Evolutionary conservation across 1,140 invertebrate genomes (phyloP).

Genomic region (Hirudo medicinalis): DNA sequence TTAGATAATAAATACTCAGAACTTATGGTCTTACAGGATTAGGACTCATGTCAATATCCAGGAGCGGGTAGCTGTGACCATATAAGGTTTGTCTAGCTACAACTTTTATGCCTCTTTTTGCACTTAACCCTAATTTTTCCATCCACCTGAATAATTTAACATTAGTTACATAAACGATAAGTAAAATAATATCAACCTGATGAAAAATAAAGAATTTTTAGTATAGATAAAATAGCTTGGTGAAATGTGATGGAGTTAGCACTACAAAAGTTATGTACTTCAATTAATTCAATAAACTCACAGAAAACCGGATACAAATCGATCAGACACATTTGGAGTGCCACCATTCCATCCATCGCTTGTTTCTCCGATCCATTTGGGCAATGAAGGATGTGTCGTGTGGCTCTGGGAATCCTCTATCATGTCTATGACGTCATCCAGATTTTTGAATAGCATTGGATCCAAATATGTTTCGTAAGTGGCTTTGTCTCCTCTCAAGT

Average conservation of each 20-base stretch:
- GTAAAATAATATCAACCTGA: too few species aligned
- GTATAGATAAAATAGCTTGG: too few species aligned
- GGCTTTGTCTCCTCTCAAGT: constrained; percentile 17
- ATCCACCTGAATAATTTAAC: constrained; percentile 10
- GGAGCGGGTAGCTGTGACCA: constrained; percentile 14
- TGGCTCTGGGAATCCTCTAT: background rate
- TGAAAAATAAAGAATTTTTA: too few species aligned
- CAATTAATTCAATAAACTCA: background rate
- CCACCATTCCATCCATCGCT: constrained; percentile 17
- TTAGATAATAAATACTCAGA: background rate
- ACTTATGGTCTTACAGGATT: constrained; percentile 10
- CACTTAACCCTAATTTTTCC: constrained; percentile 16
- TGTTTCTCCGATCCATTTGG: constrained; percentile 18
- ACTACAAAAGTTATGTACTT: too few species aligned
- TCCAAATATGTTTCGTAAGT: constrained; percentile 12
- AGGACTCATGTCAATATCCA: constrained; percentile 17
- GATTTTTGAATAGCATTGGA: constrained; percentile 15
- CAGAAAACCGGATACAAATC: constrained; percentile 17
- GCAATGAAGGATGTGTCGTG: background rate
- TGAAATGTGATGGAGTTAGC: too few species aligned
- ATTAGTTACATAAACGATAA: too few species aligned
- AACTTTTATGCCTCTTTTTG: constrained; percentile 14
- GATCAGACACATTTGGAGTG: constrained; percentile 9
- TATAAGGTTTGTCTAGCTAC: constrained; percentile 16
- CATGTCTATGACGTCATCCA: background rate